Conservation (phyloP, 2,797 vertebrate species). For the Phaenicophaeus curvirostris region DNA sequence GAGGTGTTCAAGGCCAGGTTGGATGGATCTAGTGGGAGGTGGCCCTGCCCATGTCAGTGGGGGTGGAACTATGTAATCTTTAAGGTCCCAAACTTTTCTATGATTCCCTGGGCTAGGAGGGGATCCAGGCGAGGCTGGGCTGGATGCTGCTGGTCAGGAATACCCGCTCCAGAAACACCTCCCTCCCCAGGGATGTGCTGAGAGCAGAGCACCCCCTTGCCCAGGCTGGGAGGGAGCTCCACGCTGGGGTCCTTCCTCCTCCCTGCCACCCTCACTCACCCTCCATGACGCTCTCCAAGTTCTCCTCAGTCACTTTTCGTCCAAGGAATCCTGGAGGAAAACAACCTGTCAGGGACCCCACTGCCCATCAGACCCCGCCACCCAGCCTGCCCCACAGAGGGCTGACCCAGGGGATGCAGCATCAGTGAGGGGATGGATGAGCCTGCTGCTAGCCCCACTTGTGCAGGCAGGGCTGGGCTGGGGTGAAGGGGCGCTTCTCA, state of each 20-base stretch:
- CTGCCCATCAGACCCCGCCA: not conserved
- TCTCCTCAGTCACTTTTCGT: rapidly evolving
- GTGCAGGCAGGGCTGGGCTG: not conserved
- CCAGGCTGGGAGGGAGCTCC: not conserved
- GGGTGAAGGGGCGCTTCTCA: no score
- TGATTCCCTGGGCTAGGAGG: no score
- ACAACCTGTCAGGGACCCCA: rapidly evolving
- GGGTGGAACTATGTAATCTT: no score
- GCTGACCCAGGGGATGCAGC: not conserved
- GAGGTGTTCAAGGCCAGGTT: no score
- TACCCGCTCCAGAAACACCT: not conserved
- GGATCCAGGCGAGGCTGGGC: not conserved
- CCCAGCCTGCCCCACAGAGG: not conserved
- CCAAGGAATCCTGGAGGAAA: not conserved
- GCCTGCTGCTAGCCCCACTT: not conserved
- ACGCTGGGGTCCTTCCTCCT: not conserved
- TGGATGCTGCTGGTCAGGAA: not conserved
- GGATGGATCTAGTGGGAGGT: no score
- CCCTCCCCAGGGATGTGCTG: rapidly evolving
- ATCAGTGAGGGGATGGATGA: not conserved
- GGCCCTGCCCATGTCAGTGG: no score
- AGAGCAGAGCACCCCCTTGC: not conserved
- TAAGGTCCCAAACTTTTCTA: no score
- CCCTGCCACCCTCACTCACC: not conserved
- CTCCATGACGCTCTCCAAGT: rapidly evolving